Percentiles rank a stretch among this genome's conserved stretches.
Conservation (phyloP, 2,888 invertebrate species). For the Pandemis cinnamomeana region DNA sequence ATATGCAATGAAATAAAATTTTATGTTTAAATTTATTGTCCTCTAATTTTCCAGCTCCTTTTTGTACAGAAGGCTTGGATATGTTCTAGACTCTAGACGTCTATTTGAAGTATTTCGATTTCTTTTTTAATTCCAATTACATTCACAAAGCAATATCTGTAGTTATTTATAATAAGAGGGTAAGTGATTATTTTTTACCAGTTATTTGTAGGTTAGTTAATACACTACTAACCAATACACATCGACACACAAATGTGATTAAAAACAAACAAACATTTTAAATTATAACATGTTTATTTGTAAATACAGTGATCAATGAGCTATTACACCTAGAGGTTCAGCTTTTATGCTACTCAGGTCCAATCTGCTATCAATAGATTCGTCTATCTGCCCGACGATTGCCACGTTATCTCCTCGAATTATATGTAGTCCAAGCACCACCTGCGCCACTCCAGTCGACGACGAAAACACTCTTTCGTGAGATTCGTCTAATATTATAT, state of each 20-base stretch:
- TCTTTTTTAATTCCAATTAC: too few species aligned
- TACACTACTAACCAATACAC: neutral
- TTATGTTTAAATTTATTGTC: slow-evolving; percentile 14
- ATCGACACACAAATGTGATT: neutral
- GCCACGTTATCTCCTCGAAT: slow-evolving; percentile 99
- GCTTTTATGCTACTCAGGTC: slow-evolving; percentile 92
- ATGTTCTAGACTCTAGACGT: too few species aligned
- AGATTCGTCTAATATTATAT: slow-evolving; percentile 98
- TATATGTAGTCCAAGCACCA: slow-evolving; percentile 98
- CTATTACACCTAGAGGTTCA: slow-evolving; percentile 92
- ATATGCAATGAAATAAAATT: slow-evolving; percentile 43
- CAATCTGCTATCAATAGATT: slow-evolving; percentile 91
- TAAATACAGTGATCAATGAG: slow-evolving; percentile 82
- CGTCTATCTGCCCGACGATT: slow-evolving; percentile 93
- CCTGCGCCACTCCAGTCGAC: slow-evolving; percentile 92
- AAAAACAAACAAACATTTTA: slow-evolving; percentile 6
- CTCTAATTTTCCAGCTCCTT: neutral
- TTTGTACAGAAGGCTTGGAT: too few species aligned
- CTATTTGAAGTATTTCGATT: too few species aligned
- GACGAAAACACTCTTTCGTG: slow-evolving; percentile 99
- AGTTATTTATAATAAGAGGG: too few species aligned
- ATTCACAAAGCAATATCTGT: too few species aligned
- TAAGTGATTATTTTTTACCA: too few species aligned
- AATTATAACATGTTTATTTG: slow-evolving; percentile 32
- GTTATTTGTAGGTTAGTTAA: neutral